phyloP scores from a whole-genome alignment of 2,797 vertebrate genomes.

The Tapirus indicus region DNA sequence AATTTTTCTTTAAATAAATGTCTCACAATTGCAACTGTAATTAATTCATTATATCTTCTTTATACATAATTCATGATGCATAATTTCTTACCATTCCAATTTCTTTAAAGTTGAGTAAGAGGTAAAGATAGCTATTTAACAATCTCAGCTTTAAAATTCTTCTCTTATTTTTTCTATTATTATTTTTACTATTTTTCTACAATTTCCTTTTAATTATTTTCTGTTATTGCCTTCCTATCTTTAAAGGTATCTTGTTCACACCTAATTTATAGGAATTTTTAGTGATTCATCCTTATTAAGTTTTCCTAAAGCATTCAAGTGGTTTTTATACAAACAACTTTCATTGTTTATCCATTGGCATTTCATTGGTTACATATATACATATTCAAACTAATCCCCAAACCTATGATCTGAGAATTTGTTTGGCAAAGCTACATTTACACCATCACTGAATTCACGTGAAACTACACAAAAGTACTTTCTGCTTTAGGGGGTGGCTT shows the following conservation, averaged over 20 bases:
- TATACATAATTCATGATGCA: background rate
- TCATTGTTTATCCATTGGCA: background rate
- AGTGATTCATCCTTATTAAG: background rate
- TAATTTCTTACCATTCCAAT: background rate
- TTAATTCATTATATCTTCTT: background rate
- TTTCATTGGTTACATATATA: background rate
- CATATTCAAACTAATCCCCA: background rate
- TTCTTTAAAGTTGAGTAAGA: background rate
- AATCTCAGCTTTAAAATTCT: background rate
- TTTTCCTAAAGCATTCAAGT: background rate
- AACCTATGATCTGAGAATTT: background rate
- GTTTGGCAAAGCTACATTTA: background rate
- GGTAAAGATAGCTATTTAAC: background rate
- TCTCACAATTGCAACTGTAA: background rate
- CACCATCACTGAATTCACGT: background rate
- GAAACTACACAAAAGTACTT: background rate
- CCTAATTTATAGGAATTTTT: background rate
- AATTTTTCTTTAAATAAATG: background rate
- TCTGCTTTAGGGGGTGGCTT: background rate
- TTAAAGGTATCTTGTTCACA: background rate
- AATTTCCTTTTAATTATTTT: constrained; percentile 2
- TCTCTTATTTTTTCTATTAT: background rate
- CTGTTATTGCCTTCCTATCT: background rate
- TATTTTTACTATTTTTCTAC: background rate
- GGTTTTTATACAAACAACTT: background rate